Conservation (phyloP, 1,140 invertebrate species). For the Eupristina koningsbergeri region DNA sequence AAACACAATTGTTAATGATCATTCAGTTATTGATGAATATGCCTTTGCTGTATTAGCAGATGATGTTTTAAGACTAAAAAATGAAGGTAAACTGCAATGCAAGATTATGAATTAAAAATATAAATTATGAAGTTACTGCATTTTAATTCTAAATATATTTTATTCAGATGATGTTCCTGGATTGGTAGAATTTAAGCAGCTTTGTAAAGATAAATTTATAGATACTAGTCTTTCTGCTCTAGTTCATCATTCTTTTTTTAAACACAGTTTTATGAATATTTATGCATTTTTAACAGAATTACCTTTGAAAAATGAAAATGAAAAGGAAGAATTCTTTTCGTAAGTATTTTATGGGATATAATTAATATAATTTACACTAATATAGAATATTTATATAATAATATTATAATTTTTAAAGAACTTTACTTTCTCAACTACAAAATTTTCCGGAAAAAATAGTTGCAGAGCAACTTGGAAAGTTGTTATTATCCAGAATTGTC, state of each 20-base stretch:
- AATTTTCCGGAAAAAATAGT: constrained; percentile 84
- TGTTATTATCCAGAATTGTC: constrained; percentile 86
- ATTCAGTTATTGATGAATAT: constrained; percentile 82
- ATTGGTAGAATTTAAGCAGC: constrained; percentile 78
- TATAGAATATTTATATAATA: neutral
- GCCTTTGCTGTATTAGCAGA: constrained; percentile 86
- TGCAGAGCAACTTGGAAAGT: constrained; percentile 82
- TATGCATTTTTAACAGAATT: constrained; percentile 86
- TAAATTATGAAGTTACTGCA: neutral
- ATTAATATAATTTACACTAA: constrained; percentile 12
- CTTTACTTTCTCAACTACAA: constrained; percentile 78
- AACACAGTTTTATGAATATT: constrained; percentile 87
- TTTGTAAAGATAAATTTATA: constrained; percentile 79
- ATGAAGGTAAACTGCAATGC: constrained; percentile 77
- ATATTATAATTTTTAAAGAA: constrained; percentile 62
- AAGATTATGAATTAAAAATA: no score
- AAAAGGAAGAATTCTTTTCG: constrained; percentile 86
- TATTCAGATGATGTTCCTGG: constrained; percentile 79
- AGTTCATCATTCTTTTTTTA: constrained; percentile 83
- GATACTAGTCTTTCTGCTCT: constrained; percentile 77
- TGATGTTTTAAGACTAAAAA: constrained; percentile 79
- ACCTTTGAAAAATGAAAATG: constrained; percentile 82
- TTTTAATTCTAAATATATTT: constrained; percentile 1
- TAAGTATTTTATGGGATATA: constrained; percentile 59
- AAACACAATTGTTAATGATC: constrained; percentile 62